Base-by-base conservation (phyloP, 2,888 invertebrate genomes). In the Epistrophe grossulariae region DNA sequence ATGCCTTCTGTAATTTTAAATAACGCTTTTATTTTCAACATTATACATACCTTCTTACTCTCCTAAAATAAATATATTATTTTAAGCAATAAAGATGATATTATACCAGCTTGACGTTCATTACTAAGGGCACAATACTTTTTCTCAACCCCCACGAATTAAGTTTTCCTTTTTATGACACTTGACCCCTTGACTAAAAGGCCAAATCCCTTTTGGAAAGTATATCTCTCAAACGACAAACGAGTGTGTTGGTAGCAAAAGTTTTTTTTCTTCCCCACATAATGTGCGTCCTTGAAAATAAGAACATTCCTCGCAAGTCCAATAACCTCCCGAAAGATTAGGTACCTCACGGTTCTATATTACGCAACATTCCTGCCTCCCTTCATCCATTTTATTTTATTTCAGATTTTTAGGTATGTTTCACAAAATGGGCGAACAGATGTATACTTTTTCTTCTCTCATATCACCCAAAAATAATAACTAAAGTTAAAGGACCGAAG, bases 311-410 rank as follows among this genome's bases (percentile, higher is more conserved):
- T 48, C 31, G 35, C 8, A 19, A 68, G 68, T 52, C 35, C 81
- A 81, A 57, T 78, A 66, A 62, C 70, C 70, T 73, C 10, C 35
- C 40, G 7, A 55, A 66, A 60, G 13, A 43, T 73, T 24, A 4
- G 5, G 62, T 62, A 50, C 38, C 40, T 43, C 50, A 15, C 8
- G 40, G 35, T 45, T 70, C 71, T 71, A 76, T 71, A 76, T 52
- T 84, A 84, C 84, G 84, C 84, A 84, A 70, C 79, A 84, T 80
- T 76, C 71, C 45, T 24, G 24, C 71, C 45, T 24, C 2, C 71
- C 45, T 72, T n/a, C 43, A 76, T n/a, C 28, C 59, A 66, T 11
- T 19, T 3, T 40, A 8, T 8, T 19, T 40, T 35, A 31, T 10
- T 9, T 4, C 43, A 45, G 7, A 15, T 28, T 19, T 45, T 4